These are phyloP conservation scores for Campopleginae sp. DNA, from an alignment of 2,888 invertebrate species.

Conservation along the genomic window DNA sequence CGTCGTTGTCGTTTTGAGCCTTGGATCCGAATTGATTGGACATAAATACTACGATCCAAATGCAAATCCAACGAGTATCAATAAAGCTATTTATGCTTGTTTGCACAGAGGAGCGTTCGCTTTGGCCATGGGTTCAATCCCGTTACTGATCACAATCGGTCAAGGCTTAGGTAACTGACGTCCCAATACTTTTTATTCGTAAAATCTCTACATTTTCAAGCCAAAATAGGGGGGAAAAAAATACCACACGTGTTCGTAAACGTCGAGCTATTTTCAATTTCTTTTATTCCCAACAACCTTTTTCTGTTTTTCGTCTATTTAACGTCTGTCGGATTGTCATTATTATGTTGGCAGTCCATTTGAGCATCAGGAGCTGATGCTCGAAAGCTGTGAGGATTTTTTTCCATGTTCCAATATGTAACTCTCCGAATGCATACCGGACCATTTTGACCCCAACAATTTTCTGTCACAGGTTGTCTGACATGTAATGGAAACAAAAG, in stretches of 20 bases:
- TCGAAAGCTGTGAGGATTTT: background rate
- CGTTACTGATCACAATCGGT: constrained; percentile 74
- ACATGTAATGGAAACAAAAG: too few relatives aligned
- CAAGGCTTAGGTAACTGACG: constrained; percentile 75
- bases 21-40: constrained; percentile 68
- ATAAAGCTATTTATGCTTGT: constrained; percentile 75
- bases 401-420: background rate
- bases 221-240: background rate
- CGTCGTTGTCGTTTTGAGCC: constrained; percentile 68
- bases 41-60: constrained; percentile 75
- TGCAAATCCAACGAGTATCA: constrained; percentile 65
- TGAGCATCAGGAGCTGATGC: background rate
- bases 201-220: background rate
- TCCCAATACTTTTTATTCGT: constrained; percentile 50
- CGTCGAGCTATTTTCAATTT: background rate
- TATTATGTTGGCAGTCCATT: background rate
- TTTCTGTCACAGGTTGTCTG: too few relatives aligned
- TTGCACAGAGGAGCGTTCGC: constrained; percentile 74
- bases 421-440: too few relatives aligned
- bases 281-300: background rate
- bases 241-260: background rate
- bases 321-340: background rate
- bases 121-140: constrained; percentile 70
- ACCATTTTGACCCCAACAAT: background rate
- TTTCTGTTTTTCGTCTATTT: background rate